Evolutionary conservation across 2,113 vertebrate genomes (phyloP).

Genomic region (Nibea coibor): DNA sequence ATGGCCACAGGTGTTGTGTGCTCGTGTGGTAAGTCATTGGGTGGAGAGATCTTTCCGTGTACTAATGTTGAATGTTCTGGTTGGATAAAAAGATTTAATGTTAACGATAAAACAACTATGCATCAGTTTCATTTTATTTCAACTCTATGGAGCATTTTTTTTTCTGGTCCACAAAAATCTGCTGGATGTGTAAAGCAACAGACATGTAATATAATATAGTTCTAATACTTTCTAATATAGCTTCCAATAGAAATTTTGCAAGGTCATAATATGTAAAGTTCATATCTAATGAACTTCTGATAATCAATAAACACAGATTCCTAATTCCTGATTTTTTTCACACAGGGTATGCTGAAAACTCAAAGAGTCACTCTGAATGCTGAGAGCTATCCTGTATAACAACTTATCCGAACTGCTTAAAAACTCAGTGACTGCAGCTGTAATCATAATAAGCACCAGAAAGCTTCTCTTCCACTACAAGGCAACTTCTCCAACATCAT

Average conservation of each 20-base stretch:
- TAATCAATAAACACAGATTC: not conserved
- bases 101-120: too few species aligned
- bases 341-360: too few species aligned
- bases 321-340: not conserved
- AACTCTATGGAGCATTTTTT: too few species aligned
- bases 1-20: conserved; percentile 84
- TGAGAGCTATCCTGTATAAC: not conserved
- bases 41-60: conserved; percentile 73
- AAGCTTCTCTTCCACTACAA: not conserved
- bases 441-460: not conserved
- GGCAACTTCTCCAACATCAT: not conserved
- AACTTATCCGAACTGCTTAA: not conserved
- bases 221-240: too few species aligned
- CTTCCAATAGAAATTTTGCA: too few species aligned
- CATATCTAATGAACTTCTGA: not conserved
- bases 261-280: not conserved
- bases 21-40: conserved; percentile 74
- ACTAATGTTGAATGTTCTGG: conserved; percentile 71
- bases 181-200: too few species aligned
- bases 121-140: too few species aligned
- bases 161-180: too few species aligned
- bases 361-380: not conserved
- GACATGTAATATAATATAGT: too few species aligned
- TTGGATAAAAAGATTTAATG: conserved; percentile 19
- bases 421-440: not conserved